These are phyloP conservation scores for Rhogogaster chlorosoma DNA, from an alignment of 2,888 invertebrate genomes.

Conservation along the genomic window DNA sequence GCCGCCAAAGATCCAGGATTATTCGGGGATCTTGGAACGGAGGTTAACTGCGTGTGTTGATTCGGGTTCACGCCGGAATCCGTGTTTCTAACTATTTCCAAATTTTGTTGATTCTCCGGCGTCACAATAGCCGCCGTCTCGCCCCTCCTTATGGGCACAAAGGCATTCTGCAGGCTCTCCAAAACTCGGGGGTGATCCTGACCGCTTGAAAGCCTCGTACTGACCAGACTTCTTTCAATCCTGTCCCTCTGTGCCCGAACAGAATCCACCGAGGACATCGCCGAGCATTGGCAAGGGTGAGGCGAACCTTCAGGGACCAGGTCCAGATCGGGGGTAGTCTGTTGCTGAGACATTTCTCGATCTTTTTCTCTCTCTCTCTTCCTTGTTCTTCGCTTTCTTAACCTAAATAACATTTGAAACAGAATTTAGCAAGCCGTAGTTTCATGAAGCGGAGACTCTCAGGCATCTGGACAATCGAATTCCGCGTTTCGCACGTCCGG, in stretches of 20 bases:
- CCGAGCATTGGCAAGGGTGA: slow-evolving; percentile 66
- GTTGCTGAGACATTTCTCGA: slow-evolving; percentile 65
- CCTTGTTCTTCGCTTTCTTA: background rate
- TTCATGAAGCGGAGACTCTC: background rate
- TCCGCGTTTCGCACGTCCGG: slow-evolving; percentile 17
- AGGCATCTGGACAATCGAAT: background rate
- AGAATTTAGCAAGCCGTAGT: background rate
- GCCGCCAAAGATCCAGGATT: slow-evolving; percentile 58
- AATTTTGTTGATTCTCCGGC: slow-evolving; percentile 62
- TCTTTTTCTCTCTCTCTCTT: background rate
- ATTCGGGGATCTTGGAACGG: slow-evolving; percentile 60
- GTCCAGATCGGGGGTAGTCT: slow-evolving; percentile 61
- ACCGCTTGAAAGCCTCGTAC: slow-evolving; percentile 58
- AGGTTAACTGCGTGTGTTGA: slow-evolving; percentile 55
- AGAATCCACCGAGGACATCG: slow-evolving; percentile 63
- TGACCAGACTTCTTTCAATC: slow-evolving; percentile 62
- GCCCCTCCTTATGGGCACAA: slow-evolving; percentile 64
- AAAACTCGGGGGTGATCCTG: slow-evolving; percentile 63
- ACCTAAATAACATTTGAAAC: background rate
- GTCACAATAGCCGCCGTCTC: slow-evolving; percentile 59
- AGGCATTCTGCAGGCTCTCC: slow-evolving; percentile 63
- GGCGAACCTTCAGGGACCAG: slow-evolving; percentile 61
- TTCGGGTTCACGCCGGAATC: slow-evolving; percentile 56
- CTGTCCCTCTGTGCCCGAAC: slow-evolving; percentile 63
- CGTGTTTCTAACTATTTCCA: slow-evolving; percentile 59